Conservation (phyloP, 2,888 invertebrate species). For the Catocala fraxini region DNA sequence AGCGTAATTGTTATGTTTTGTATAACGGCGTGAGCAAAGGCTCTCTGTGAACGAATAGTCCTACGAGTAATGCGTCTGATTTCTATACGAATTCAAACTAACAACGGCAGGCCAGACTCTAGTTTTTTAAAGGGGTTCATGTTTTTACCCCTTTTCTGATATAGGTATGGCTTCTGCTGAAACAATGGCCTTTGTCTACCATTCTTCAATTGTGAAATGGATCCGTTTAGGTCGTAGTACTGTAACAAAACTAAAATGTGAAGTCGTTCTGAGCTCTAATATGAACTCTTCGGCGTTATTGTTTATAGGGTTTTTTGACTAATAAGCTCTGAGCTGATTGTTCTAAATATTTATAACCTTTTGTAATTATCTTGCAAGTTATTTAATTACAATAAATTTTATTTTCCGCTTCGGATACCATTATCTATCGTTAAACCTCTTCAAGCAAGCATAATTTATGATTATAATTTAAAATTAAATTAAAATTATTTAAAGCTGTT, state of each 20-base stretch:
- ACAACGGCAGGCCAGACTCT: conserved; percentile 18
- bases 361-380: no score
- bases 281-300: background rate
- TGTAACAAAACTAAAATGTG: conserved; percentile 17
- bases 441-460: conserved; percentile 4
- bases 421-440: no score
- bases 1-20: background rate
- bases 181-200: conserved; percentile 61
- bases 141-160: conserved; percentile 48
- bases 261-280: background rate
- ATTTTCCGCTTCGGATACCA: no score
- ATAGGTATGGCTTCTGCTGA: conserved; percentile 36
- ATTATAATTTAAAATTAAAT: conserved; percentile 27
- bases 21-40: no score
- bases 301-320: background rate
- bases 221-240: conserved; percentile 35
- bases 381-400: no score
- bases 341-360: background rate
- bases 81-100: conserved; percentile 4
- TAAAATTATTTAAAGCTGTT: conserved; percentile 19
- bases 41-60: conserved; percentile 13
- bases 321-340: background rate
- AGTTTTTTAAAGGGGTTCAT: conserved; percentile 35
- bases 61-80: background rate
- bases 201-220: conserved; percentile 51